Percentiles rank a stretch among this genome's conserved stretches.
These are phyloP conservation scores for Apodemia duryi DNA, from an alignment of 2,888 invertebrate species.

Conservation along the genomic window DNA sequence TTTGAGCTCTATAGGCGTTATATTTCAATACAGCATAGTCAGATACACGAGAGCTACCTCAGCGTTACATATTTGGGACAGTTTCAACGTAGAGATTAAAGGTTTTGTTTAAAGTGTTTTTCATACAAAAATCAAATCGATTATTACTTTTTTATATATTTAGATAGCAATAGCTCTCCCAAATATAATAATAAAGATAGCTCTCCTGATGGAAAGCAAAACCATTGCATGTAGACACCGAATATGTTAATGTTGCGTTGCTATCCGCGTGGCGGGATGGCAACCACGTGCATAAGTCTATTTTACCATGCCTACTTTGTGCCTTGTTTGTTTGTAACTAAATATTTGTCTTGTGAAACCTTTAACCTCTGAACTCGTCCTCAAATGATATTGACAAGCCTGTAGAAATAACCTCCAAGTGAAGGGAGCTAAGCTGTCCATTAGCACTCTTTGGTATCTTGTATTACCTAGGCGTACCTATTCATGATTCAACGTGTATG, in stretches of 20 bases:
- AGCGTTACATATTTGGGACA: not conserved
- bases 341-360: slow-evolving; percentile 1
- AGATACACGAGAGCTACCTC: not conserved
- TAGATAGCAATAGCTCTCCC: too few relatives aligned
- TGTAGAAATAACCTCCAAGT: not conserved
- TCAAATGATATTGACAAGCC: slow-evolving; percentile 3
- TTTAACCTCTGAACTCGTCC: slow-evolving; percentile 12
- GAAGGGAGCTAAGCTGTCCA: slow-evolving; percentile 1
- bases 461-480: not conserved
- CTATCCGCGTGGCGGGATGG: too few relatives aligned
- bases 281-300: too few relatives aligned
- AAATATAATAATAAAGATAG: too few relatives aligned
- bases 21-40: not conserved
- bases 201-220: too few relatives aligned
- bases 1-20: not conserved
- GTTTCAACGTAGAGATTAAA: not conserved
- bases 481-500: too few relatives aligned
- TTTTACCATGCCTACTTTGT: not conserved
- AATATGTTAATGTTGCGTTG: too few relatives aligned
- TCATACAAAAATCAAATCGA: too few relatives aligned
- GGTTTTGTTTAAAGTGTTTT: not conserved
- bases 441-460: not conserved
- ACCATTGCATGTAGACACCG: too few relatives aligned
- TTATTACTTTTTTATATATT: too few relatives aligned
- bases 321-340: not conserved